Evolutionary conservation across 2,888 invertebrate genomes (phyloP), one percentile per base, ranked within the genome.

Genomic region (Temnothorax rugatulus): DNA sequence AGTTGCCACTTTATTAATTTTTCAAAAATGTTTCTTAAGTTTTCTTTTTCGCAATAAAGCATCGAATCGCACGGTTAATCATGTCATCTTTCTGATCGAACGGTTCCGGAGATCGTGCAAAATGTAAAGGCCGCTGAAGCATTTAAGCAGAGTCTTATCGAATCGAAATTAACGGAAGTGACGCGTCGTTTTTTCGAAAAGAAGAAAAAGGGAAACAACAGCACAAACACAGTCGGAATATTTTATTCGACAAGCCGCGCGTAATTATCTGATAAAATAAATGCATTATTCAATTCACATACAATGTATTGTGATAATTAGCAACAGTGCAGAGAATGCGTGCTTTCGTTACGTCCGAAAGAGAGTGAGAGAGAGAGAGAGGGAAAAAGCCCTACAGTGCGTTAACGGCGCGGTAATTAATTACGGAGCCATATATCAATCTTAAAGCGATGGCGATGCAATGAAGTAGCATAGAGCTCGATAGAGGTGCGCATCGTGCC

Each of bases 391-490:
- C 38, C 59, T 74, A 74, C 76, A 57, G 47, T 77, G 81, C 61
- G 88, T 89, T 90, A 86, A 89, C 88, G 83, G 66, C 82, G 77
- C 79, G 84, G 86, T 84, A 88, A 91, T 84, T 87, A 91, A 91
- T 92, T 91, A 91, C 90, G 89, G 87, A 92, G 88, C 92, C 91
- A 92, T 89, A 88, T 92, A 93, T 91, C 90, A 89, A 93, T 89
- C 86, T 87, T 87, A 85, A 82, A 83, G 83, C 86, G 89, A 89
- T 89, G 85, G 83, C 86, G 89, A 89, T 89, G 85, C 86, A 89
- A 89, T 89, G 85, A 89, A 85, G 76, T 71, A 82, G 77, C 66
- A 82, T 81, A 61, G 79, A 54, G 82, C 82, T 83, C 82, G 88
- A 87, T 89, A 87, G 85, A 89, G 83, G 59, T 21, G 79, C 71